Percentiles rank a stretch among this genome's conserved stretches.
These are phyloP conservation scores for Scophthalmus maximus DNA, from an alignment of 2,113 vertebrate species.

Conservation along the genomic window DNA sequence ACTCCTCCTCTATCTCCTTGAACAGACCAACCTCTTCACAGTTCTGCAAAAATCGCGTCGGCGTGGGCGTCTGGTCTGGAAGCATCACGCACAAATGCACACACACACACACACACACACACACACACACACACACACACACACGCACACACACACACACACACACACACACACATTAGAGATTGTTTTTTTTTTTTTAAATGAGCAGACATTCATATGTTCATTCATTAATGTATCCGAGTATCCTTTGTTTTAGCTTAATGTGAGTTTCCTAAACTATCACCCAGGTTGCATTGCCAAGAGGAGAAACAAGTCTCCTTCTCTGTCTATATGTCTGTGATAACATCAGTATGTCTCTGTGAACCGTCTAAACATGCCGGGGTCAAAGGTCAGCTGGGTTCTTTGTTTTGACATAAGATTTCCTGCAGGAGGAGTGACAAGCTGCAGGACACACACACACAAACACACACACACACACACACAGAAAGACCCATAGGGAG, in stretches of 20 bases:
- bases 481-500: constrained; percentile 26
- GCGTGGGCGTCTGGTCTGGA: constrained; percentile 97
- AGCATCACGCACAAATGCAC: constrained; percentile 30
- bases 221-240: no score
- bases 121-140: no score
- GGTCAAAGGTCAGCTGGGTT: constrained; percentile 65
- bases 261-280: constrained; percentile 13
- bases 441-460: constrained; percentile 33
- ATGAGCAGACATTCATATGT: not conserved
- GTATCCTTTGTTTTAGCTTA: not conserved
- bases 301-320: constrained; percentile 33
- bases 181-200: not conserved
- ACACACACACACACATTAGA: no score
- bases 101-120: constrained; percentile 11
- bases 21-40: constrained; percentile 98
- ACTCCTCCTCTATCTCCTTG: constrained; percentile 95
- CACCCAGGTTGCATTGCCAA: not conserved
- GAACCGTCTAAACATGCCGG: constrained; percentile 63
- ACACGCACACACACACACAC: not conserved
- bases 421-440: constrained; percentile 71
- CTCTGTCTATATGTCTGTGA: constrained; percentile 37
- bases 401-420: constrained; percentile 77
- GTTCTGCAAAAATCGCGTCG: constrained; percentile 96
- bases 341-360: constrained; percentile 71
- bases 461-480: not conserved